Evolutionary conservation across 2,888 invertebrate genomes (phyloP).

Genomic region (Laothoe populi): DNA sequence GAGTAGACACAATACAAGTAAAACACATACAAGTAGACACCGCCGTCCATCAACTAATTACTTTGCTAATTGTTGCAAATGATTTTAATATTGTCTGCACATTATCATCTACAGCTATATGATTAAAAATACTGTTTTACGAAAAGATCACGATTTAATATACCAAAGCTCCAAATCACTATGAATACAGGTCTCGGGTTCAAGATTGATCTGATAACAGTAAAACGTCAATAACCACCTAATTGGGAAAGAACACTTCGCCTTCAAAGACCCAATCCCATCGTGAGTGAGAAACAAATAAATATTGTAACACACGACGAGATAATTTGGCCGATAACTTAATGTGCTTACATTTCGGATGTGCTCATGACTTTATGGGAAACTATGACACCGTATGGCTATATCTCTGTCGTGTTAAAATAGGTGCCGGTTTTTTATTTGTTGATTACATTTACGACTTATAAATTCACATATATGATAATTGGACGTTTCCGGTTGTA

Average conservation of each 20-base stretch:
- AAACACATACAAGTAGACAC: too few relatives aligned
- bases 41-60: too few relatives aligned
- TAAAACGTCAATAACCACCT: slow-evolving; percentile 85
- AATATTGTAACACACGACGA: slow-evolving; percentile 81
- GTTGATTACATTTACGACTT: slow-evolving; percentile 28
- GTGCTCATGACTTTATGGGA: slow-evolving; percentile 84
- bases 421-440: slow-evolving; percentile 29
- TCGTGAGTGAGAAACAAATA: slow-evolving; percentile 80
- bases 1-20: too few relatives aligned
- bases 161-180: slow-evolving; percentile 42
- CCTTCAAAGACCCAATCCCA: slow-evolving; percentile 67
- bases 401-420: slow-evolving; percentile 34
- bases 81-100: too few relatives aligned
- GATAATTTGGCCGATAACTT: slow-evolving; percentile 82
- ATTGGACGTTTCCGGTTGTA: slow-evolving; percentile 30
- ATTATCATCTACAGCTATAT: too few relatives aligned
- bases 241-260: slow-evolving; percentile 81
- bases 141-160: not conserved
- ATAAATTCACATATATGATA: slow-evolving; percentile 31
- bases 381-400: slow-evolving; percentile 66
- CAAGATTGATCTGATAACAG: slow-evolving; percentile 80
- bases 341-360: slow-evolving; percentile 84
- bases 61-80: too few relatives aligned
- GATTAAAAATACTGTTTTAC: not conserved
- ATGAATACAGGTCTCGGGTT: slow-evolving; percentile 68